Evolutionary conservation across 2,888 invertebrate species (phyloP).

Genomic region (Eupithecia exiguata): DNA sequence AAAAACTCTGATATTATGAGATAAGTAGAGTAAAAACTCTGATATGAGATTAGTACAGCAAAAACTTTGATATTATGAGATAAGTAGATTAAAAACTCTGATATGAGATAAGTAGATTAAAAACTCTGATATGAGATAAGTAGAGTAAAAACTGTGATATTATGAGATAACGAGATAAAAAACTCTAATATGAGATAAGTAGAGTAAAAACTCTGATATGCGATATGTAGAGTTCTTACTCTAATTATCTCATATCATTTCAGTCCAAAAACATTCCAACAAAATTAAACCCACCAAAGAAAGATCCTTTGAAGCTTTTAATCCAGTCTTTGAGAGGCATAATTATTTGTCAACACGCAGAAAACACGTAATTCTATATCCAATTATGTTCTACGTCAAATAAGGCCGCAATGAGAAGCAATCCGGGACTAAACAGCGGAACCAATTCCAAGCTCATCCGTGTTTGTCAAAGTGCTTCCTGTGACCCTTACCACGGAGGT

Average conservation of each 20-base stretch:
- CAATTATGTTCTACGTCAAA: constrained; percentile 62
- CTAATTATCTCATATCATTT: not conserved
- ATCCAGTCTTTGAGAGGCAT: constrained; percentile 10
- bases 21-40: too few species aligned
- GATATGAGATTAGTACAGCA: too few species aligned
- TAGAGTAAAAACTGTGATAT: too few species aligned
- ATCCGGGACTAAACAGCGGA: constrained; percentile 76
- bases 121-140: too few species aligned
- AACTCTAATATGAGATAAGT: too few species aligned
- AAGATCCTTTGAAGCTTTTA: constrained; percentile 7
- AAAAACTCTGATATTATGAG: too few species aligned
- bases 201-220: too few species aligned
- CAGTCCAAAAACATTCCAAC: not conserved
- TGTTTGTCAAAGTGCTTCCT: constrained; percentile 78
- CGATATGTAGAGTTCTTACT: too few species aligned
- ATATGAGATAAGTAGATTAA: too few species aligned
- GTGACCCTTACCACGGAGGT: constrained; percentile 43
- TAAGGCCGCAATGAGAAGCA: constrained; percentile 61
- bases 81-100: too few species aligned
- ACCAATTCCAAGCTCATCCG: constrained; percentile 77
- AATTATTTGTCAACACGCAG: constrained; percentile 22
- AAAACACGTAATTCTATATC: constrained; percentile 51
- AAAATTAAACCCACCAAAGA: not conserved
- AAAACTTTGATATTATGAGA: too few species aligned
- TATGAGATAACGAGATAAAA: too few species aligned